These are phyloP conservation scores for Condylura cristata DNA, from an alignment of 2,113 vertebrate genomes.

Conservation along the genomic window DNA sequence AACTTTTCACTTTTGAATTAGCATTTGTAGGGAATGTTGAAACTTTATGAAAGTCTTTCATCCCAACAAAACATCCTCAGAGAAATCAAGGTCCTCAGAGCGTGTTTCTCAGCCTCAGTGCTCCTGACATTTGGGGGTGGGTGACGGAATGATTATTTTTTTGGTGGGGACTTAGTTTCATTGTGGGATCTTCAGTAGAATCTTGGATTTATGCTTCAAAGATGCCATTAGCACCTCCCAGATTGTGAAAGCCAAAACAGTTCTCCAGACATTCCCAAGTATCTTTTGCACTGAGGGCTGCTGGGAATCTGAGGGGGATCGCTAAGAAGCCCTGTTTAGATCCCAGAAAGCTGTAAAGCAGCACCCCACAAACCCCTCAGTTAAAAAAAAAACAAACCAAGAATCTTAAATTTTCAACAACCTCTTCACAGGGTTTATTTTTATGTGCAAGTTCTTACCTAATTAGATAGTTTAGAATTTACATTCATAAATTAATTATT, in stretches of 20 bases:
- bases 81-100: not conserved
- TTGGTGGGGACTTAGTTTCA: not conserved
- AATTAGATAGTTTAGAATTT: not conserved
- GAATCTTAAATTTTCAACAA: not conserved
- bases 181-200: not conserved
- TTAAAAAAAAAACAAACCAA: not conserved
- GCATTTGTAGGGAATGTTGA: not conserved
- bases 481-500: no score
- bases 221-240: not conserved
- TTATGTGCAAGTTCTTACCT: conserved; percentile 5
- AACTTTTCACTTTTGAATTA: not conserved
- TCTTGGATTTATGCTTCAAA: not conserved
- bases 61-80: not conserved
- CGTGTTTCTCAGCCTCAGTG: not conserved
- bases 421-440: conserved; percentile 17
- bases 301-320: not conserved
- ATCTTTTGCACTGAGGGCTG: not conserved
- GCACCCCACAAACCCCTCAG: not conserved
- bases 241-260: not conserved
- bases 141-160: not conserved
- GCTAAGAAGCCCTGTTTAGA: not conserved
- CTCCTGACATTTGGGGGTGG: not conserved
- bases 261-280: not conserved
- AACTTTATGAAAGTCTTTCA: not conserved
- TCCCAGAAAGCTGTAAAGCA: not conserved